These are phyloP conservation scores for Phoxinus dragarum DNA, from an alignment of 2,797 vertebrate species.

Conservation along the genomic window DNA sequence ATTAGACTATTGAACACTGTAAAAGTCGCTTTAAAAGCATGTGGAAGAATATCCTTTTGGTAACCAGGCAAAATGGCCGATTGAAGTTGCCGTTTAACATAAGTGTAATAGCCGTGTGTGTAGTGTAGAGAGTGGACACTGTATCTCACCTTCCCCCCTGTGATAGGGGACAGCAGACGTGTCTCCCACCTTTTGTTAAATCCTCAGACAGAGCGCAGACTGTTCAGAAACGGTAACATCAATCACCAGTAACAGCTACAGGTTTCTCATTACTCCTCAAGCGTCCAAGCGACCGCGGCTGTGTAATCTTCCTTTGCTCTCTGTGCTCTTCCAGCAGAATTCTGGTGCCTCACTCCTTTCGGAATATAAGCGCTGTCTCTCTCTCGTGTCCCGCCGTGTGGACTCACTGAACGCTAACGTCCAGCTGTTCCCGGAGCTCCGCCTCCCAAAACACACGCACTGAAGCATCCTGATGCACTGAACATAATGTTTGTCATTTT, in stretches of 20 bases:
- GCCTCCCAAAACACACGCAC: constrained; percentile 4
- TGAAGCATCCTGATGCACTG: not conserved
- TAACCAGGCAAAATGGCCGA: constrained; percentile 24
- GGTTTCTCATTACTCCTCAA: constrained; percentile 7
- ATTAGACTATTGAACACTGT: not conserved
- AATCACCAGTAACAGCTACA: not conserved
- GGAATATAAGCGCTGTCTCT: constrained; percentile 14
- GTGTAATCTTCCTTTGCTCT: not conserved
- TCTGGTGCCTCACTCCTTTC: not conserved
- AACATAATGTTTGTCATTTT: not conserved
- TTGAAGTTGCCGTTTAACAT: constrained; percentile 14
- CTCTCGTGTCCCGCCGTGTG: constrained; percentile 36
- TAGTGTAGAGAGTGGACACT: not conserved
- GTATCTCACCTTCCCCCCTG: constrained; percentile 35
- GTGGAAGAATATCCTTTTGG: not conserved
- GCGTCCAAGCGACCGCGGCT: not conserved
- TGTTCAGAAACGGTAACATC: not conserved
- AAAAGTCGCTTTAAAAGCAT: not conserved
- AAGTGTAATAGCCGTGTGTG: constrained; percentile 3
- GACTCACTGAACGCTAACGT: constrained; percentile 18
- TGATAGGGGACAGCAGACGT: constrained; percentile 1
- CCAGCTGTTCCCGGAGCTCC: constrained; percentile 44
- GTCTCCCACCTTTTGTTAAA: constrained; percentile 41
- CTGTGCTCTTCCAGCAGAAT: not conserved
- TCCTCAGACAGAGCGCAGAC: constrained; percentile 4